Base-by-base conservation (phyloP, 2,797 vertebrate species). In the Enteromius treurensis region DNA sequence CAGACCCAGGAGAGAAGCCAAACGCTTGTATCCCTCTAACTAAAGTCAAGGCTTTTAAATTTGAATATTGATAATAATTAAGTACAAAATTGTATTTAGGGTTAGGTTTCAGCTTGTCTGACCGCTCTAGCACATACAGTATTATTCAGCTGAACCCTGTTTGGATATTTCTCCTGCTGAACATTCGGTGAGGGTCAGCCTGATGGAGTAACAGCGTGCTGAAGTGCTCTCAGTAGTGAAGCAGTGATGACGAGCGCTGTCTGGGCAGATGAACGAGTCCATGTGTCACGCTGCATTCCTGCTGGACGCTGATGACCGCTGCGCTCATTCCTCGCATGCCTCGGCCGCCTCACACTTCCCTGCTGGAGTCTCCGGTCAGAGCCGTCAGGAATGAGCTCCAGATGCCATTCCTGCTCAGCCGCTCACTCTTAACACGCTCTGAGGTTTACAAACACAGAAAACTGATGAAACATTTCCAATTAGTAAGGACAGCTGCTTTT, bases 211-310 rank as follows among this genome's bases (percentile, higher is more conserved):
- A 14, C 5, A 14, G 58, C 23, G 13, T 29, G 58, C 58, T 29
- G 23, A 62, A 62, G 13, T 62, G 26, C 26, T 7, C 60, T 62
- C 23, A 29, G 60, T 29, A 62, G 5, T 62, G 14, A 2, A 62
- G 26, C 60, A 8, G 62, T 7, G 62, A 64, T 17, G 64, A 67
- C 19, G 29, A 65, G 62, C 34, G 11, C 60, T 29, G 60, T 29
- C 60, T 26, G 60, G 26, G 26, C 37, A 21, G 32, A 60, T 76
- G 58, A 75, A 76, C 8, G 21, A 21, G 13, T 45, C 34, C 34
- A 64, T 19, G 40, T 76, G 32, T 76, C 26, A 62, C 60, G 26
- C 45, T 73, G 45, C 70, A 32, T 73, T 73, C 70, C 23, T 47
- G 42, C 70, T 21, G 21, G 34, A n/a, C 19, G 37, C 53, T 37